Evolutionary conservation across 2,113 vertebrate genomes (phyloP), one percentile per base, ranked within the genome.

Genomic region (Dasyprocta punctata): DNA sequence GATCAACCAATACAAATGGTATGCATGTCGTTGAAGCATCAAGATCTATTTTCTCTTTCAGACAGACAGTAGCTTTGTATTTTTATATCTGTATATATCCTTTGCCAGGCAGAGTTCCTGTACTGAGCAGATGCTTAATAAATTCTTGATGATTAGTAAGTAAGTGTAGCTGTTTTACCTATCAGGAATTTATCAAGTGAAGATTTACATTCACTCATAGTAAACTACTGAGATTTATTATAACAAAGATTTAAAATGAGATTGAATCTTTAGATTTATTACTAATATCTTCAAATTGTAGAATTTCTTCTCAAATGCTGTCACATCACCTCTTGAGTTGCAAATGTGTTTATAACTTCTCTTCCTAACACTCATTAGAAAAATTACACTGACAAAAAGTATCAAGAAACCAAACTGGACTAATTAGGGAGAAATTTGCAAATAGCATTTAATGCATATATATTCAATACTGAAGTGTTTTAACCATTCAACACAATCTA

Each of bases 121-220:
- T 36, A 16, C 38, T 86, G 52, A 54, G 52, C 63, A 58, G 1
- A 22, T 78, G 30, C 33, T 89, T 73, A 83, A 86, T 84, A 93
- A 67, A 75, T 26, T 36, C 86, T 56, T 95, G 71, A 49, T 91
- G 58, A 78, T 86, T 91, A 82, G 54, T 88, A 90, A 95, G 89
- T 69, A 95, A 93, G 78, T 33, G 44, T 30, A 86, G 44, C 47
- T 91, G 47, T 8, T 85, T 97, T 86, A 77, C 13, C 9, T 52
- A 67, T 52, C 6, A 75, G 65, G n/a, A 69, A 78, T 16, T 81
- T 60, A 69, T 5, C 7, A 69, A 89, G 24, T 38, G n/a, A 90
- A 92, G 24, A 58, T 54, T 88, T 56, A 65, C 56, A 82, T 26
- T 82, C 61, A 30, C 47, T 94, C 71, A 92, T 44, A 58, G 52